Evolutionary conservation across 1,140 invertebrate species (phyloP).

Genomic region (Homarus americanus): DNA sequence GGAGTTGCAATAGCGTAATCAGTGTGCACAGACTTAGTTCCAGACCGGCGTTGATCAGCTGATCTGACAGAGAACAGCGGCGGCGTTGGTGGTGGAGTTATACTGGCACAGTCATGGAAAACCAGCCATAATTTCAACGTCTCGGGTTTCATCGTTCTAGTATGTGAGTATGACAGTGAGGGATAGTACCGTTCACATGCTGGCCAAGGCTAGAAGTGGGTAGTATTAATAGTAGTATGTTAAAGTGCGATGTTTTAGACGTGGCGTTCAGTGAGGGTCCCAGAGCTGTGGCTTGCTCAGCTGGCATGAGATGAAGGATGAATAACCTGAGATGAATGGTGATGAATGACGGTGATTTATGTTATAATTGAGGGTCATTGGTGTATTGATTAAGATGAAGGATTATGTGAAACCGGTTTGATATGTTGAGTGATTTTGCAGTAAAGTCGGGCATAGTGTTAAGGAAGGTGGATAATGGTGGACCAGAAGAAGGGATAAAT

Average conservation of each 20-base stretch:
- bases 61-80: slow-evolving; percentile 63
- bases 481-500: neutral
- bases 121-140: slow-evolving; percentile 31
- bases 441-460: neutral
- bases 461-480: too few relatives aligned
- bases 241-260: slow-evolving; percentile 4
- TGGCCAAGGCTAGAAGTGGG: neutral
- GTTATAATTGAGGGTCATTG: neutral
- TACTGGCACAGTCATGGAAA: slow-evolving; percentile 42
- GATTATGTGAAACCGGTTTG: neutral
- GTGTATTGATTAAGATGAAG: neutral
- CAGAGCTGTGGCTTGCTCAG: slow-evolving; percentile 40
- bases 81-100: slow-evolving; percentile 37
- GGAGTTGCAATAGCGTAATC: neutral
- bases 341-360: neutral
- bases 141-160: neutral
- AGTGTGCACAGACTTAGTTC: slow-evolving; percentile 8
- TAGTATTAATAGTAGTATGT: neutral
- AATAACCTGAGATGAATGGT: slow-evolving; percentile 34
- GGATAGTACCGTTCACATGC: slow-evolving; percentile 7
- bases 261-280: neutral
- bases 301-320: slow-evolving; percentile 54
- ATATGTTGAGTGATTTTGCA: neutral
- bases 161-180: slow-evolving; percentile 38
- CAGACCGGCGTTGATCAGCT: slow-evolving; percentile 56